Base-by-base conservation (phyloP, 1,140 invertebrate genomes). In the Pinna nobilis region DNA sequence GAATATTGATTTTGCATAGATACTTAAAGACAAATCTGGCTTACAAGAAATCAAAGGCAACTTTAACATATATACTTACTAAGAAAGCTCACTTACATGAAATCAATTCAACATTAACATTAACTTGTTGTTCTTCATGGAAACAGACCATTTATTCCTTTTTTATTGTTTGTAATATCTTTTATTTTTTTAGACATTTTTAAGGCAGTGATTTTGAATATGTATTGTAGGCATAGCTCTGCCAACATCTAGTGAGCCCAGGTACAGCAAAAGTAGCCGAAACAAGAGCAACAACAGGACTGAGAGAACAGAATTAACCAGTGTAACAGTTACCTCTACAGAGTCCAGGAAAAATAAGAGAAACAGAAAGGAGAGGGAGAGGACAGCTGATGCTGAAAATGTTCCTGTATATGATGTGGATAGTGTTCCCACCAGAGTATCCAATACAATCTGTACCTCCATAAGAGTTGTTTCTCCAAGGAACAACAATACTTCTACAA, bases 381-480 rank as follows among this genome's bases (percentile, higher is more conserved):
- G 74, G 60, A 55, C 65, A 15, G 60, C 73, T 30, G 76, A 77
- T 67, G 37, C 75, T 65, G 69, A 79, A 65, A 73, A 80, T 76
- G 64, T 70, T 33, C 73, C 68, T 28, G 41, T 51, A 50, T n/a
- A n/a, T n/a, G n/a, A n/a, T n/a, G n/a, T n/a, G n/a, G n/a, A n/a
- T n/a, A 20, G 49, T 39, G 57, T 55, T 18, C 47, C 37, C 13
- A 63, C 64, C 23, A 20, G 68, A 41, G 28, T 41, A 30, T 44
- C 70, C 39, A 66, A 53, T 35, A 33, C 20, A 55, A 35, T 37
- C 32, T 15, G 53, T 64, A 79, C 50, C 94, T 94, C 50, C 94
- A 96, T 88, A 95, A 94, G 80, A 95, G 95, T 68, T 95, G 96
- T 74, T 95, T 96, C 90, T 94, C 94, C 32, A 95, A 95, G 88